These are phyloP conservation scores for Drosophila virilis DNA, from an alignment of 1,140 invertebrate genomes.

Conservation along the genomic window DNA sequence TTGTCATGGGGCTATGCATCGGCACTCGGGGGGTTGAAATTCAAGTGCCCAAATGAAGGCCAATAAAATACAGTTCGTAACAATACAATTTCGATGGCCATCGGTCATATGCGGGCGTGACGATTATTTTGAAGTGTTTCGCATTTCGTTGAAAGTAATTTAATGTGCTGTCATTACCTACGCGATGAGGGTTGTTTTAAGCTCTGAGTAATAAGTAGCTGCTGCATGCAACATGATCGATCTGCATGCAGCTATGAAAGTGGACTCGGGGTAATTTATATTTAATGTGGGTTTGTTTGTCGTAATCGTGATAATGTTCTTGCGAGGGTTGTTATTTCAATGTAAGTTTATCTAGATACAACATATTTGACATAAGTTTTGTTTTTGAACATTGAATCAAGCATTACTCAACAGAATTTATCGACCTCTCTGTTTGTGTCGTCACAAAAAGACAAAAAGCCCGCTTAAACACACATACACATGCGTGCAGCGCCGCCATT, in stretches of 20 bases:
- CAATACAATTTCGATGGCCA: slow-evolving; percentile 59
- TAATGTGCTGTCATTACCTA: slow-evolving; percentile 59
- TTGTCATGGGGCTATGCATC: slow-evolving; percentile 48
- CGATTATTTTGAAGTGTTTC: slow-evolving; percentile 55
- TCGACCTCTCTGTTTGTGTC: slow-evolving; percentile 19
- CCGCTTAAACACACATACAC: slow-evolving; percentile 6
- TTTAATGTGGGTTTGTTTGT: slow-evolving; percentile 58
- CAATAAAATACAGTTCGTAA: slow-evolving; percentile 47
- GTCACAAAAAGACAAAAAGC: slow-evolving; percentile 42
- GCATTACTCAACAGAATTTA: slow-evolving; percentile 18
- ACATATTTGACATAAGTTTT: slow-evolving; percentile 8
- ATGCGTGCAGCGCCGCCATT: not conserved
- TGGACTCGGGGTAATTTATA: slow-evolving; percentile 52
- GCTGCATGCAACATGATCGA: slow-evolving; percentile 77
- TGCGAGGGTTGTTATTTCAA: slow-evolving; percentile 47
- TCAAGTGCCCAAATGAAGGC: slow-evolving; percentile 40
- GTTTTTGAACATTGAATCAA: slow-evolving; percentile 7
- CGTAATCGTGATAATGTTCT: slow-evolving; percentile 10
- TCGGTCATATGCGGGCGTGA: slow-evolving; percentile 62
- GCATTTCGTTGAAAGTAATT: slow-evolving; percentile 44
- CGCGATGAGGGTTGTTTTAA: slow-evolving; percentile 53
- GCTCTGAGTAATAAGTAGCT: not conserved
- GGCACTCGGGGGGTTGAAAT: slow-evolving; percentile 42
- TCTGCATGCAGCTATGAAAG: slow-evolving; percentile 38
- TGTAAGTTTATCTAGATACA: slow-evolving; percentile 1